Conservation (phyloP, 2,113 vertebrate species). For the Rhombomys opimus region DNA sequence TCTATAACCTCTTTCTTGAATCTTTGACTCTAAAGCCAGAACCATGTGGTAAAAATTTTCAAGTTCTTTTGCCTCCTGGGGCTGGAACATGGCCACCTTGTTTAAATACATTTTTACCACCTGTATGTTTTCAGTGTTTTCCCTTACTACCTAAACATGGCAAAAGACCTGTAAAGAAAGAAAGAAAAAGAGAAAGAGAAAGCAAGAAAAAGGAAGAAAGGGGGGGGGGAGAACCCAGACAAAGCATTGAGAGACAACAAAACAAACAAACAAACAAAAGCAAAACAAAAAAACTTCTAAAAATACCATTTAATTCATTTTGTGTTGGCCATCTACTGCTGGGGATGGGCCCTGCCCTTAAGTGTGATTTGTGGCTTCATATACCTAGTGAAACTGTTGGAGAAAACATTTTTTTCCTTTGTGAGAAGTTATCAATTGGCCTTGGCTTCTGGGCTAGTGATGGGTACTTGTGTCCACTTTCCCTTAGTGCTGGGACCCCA, state of each 20-base stretch:
- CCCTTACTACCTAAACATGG: neutral
- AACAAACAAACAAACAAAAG: neutral
- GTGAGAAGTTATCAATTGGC: neutral
- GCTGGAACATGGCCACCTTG: neutral
- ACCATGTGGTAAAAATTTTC: neutral
- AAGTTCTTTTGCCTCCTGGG: neutral
- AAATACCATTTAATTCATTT: neutral
- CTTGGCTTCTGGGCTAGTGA: neutral
- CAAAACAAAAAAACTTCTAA: neutral
- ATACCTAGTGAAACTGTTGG: neutral
- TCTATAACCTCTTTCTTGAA: neutral
- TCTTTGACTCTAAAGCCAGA: neutral
- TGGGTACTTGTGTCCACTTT: neutral
- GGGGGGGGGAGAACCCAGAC: too few species aligned
- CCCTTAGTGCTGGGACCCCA: neutral
- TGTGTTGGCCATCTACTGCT: neutral
- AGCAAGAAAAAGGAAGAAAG: neutral
- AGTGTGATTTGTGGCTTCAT: too few species aligned
- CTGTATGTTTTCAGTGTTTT: neutral
- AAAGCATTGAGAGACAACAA: too few species aligned
- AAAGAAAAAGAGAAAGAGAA: neutral
- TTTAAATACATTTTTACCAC: neutral
- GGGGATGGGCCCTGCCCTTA: neutral
- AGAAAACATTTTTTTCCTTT: neutral
- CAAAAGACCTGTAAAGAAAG: neutral